Evolutionary conservation across 2,113 vertebrate genomes (phyloP), one percentile per base, ranked within the genome.

Genomic region (Osmerus mordax): DNA sequence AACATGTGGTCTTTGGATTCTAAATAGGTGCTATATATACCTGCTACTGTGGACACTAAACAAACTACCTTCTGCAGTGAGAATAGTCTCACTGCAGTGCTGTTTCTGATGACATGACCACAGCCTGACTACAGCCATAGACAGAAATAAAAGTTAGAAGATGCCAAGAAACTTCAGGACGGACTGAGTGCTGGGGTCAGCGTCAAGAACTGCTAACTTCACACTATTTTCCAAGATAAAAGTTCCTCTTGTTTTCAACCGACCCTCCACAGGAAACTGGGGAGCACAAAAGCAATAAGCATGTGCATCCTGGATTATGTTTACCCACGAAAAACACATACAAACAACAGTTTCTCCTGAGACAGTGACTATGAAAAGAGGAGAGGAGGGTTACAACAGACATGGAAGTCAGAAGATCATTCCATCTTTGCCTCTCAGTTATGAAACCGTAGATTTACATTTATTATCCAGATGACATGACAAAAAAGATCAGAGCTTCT

Each of bases 291-390:
- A 78, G 72, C 16, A 71, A 66, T 23, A 63, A 60, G 55, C 28
- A 32, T 19, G 47, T 51, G 51, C 28, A 78, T 73, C 72, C 75
- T 81, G 59, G 55, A 56, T 74, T 61, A 58, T 53, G 68, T 68
- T 60, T 51, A 52, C 59, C 23, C 23, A 74, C 58, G 28, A 61
- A n/a, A 19, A 36, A 61, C 2, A 5, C 36, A 76, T 36, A 29
- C 25, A 54, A 2, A 68, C 23, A 29, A 55, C 3, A 63, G 32
- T n/a, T 12, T 29, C 66, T 41, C 28, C 29, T 3, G 8, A 15
- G 7, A 41, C 8, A 36, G 62, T 36, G 62, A 12, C 29, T 21
- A 1, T 52, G 15, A n/a, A 2, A 25, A 25, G 19, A 25, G 18
- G 12, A n/a, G 60, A 23, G 11, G 23, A 23, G 13, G 21, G 25